A percentile compares a stretch with the other conserved stretches of the same genome.
Conservation (phyloP, 1,140 invertebrate species). For the Ectropis grisescens region DNA sequence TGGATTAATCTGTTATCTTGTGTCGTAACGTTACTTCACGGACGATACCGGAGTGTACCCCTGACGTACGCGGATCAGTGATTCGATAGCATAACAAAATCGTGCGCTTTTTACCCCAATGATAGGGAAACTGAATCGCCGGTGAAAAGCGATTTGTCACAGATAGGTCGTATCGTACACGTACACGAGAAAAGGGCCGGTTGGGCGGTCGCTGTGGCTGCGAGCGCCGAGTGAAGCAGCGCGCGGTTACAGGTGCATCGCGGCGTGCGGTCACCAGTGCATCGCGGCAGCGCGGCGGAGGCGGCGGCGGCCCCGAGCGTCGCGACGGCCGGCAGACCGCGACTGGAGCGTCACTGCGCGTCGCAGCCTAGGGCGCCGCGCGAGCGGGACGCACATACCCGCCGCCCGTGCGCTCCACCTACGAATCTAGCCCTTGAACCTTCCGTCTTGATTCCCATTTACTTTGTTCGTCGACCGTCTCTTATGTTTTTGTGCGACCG, state of each 20-base stretch:
- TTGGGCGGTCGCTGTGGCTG: too few relatives aligned
- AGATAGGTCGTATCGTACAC: conserved; percentile 24
- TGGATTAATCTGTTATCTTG: conserved; percentile 59
- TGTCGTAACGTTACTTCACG: conserved; percentile 33
- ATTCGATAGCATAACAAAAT: conserved; percentile 36
- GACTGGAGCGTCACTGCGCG: conserved; percentile 58
- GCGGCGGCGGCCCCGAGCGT: conserved; percentile 46
- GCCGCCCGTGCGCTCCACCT: conserved; percentile 20
- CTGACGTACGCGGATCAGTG: conserved; percentile 15
- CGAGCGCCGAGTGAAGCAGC: too few relatives aligned
- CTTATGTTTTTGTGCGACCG: conserved; percentile 40
- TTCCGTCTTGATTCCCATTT: conserved; percentile 46
- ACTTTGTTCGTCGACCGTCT: conserved; percentile 31
- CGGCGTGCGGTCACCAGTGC: too few relatives aligned
- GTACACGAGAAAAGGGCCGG: conserved; percentile 41
- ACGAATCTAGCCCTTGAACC: conserved; percentile 62
- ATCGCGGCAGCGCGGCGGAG: too few relatives aligned
- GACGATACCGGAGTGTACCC: too few relatives aligned
- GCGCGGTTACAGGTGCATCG: too few relatives aligned
- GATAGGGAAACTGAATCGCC: conserved; percentile 6
- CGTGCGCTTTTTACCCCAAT: conserved; percentile 5
- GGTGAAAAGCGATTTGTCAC: conserved; percentile 7
- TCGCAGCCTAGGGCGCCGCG: conserved; percentile 50
- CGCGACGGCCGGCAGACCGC: conserved; percentile 64
- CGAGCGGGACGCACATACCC: conserved; percentile 56